Conservation (phyloP, 2,113 vertebrate species). For the Willisornis vidua region DNA sequence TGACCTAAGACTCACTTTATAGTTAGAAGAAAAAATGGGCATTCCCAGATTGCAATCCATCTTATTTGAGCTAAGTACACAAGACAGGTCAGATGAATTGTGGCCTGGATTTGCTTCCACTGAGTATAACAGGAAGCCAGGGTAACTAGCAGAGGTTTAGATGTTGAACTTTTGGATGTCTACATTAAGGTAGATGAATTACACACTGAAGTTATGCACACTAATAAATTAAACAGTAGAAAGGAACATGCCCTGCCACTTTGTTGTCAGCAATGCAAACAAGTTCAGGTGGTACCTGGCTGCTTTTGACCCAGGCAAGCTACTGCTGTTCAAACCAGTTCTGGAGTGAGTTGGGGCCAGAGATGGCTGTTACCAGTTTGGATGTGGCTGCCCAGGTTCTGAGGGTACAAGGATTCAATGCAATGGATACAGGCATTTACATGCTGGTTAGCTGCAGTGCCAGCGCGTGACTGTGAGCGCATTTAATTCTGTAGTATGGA, state of each 20-base stretch:
- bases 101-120: constrained; percentile 53
- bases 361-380: neutral
- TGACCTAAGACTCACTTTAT: constrained; percentile 39
- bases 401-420: neutral
- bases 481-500: neutral
- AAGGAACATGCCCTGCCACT: neutral
- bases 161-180: constrained; percentile 47
- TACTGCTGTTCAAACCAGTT: neutral
- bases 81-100: constrained; percentile 62
- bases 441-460: neutral
- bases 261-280: neutral
- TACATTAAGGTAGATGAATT: constrained; percentile 58
- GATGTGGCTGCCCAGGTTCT: neutral
- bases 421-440: neutral
- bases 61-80: constrained; percentile 57
- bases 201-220: constrained; percentile 17
- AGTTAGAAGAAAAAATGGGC: constrained; percentile 14
- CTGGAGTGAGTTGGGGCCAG: neutral
- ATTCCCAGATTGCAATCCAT: constrained; percentile 51
- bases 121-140: constrained; percentile 49
- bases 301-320: neutral
- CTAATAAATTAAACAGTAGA: constrained; percentile 33
- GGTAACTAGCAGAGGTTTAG: constrained; percentile 29
- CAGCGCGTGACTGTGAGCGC: fast-evolving
- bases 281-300: neutral